Evolutionary conservation across 2,888 invertebrate species (phyloP).

Genomic region (Acanthacorydalis orientalis): DNA sequence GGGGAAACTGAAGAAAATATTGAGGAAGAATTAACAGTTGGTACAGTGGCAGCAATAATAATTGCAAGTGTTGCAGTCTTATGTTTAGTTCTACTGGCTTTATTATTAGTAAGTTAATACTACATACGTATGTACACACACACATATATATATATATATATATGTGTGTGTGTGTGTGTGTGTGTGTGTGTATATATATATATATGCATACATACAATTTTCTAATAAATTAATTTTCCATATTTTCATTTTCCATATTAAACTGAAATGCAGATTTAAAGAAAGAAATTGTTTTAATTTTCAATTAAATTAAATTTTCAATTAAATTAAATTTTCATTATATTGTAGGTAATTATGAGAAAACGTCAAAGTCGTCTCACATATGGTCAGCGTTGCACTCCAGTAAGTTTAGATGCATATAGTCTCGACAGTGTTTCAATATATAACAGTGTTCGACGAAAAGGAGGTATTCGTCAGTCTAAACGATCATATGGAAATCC

Average conservation of each 20-base stretch:
- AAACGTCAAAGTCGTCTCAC: slow-evolving; percentile 65
- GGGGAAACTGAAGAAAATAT: slow-evolving; percentile 18
- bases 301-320: slow-evolving; percentile 2
- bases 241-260: too few species aligned
- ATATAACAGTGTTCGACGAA: slow-evolving; percentile 58
- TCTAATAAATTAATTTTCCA: too few species aligned
- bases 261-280: too few species aligned
- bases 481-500: slow-evolving; percentile 82
- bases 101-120: slow-evolving; percentile 45
- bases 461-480: slow-evolving; percentile 56
- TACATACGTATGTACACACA: not conserved
- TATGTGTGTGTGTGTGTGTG: too few species aligned
- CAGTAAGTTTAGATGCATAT: slow-evolving; percentile 76
- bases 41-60: slow-evolving; percentile 64
- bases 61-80: slow-evolving; percentile 67
- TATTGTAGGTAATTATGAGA: slow-evolving; percentile 55
- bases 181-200: too few species aligned
- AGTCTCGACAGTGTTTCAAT: slow-evolving; percentile 81
- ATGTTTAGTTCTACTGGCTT: slow-evolving; percentile 59
- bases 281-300: slow-evolving; percentile 9
- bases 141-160: not conserved
- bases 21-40: slow-evolving; percentile 32
- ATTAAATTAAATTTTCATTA: slow-evolving; percentile 7
- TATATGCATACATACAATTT: too few species aligned
- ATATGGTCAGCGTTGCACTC: slow-evolving; percentile 75